Evolutionary conservation across 2,888 invertebrate species (phyloP).

Genomic region (Drosophila meridionalis): DNA sequence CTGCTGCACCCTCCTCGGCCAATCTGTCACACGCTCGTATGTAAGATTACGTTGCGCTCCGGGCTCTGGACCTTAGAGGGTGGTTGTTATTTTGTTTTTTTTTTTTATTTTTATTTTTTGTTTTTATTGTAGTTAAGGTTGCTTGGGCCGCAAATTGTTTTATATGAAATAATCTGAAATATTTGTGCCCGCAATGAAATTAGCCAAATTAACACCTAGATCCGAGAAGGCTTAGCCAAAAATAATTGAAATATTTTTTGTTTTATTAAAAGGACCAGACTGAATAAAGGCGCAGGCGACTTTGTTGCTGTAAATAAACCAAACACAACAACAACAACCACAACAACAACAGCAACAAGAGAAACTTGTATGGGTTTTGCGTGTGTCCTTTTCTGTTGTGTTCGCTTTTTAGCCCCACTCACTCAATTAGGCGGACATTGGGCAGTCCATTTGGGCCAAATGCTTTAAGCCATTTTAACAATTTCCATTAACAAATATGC

Average conservation of each 20-base stretch:
- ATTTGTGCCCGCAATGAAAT: constrained; percentile 77
- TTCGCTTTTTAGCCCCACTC: constrained; percentile 42
- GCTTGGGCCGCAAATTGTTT: constrained; percentile 64
- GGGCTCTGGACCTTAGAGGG: neutral
- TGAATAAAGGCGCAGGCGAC: constrained; percentile 2
- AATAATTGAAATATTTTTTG: constrained; percentile 80
- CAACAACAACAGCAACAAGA: constrained; percentile 8
- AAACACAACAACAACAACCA: constrained; percentile 10
- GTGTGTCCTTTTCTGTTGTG: constrained; percentile 48
- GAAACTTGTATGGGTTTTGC: constrained; percentile 31
- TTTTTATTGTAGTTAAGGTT: constrained; percentile 22
- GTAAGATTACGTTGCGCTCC: constrained; percentile 40
- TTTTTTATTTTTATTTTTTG: neutral
- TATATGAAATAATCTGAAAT: constrained; percentile 74
- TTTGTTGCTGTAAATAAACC: constrained; percentile 3
- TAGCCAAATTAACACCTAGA: constrained; percentile 79
- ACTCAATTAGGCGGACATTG: constrained; percentile 66
- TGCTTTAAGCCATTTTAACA: constrained; percentile 80
- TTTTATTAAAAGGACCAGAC: constrained; percentile 64
- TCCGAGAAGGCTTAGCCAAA: constrained; percentile 64
- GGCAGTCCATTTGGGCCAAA: constrained; percentile 61
- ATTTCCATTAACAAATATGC: constrained; percentile 83
- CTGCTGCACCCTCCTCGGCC: constrained; percentile 36
- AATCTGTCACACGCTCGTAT: constrained; percentile 70
- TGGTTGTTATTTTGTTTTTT: constrained; percentile 22